Percentiles rank a stretch among this genome's conserved stretches.
phyloP scores from a whole-genome alignment of 2,113 vertebrate genomes.

The Numenius arquata region DNA sequence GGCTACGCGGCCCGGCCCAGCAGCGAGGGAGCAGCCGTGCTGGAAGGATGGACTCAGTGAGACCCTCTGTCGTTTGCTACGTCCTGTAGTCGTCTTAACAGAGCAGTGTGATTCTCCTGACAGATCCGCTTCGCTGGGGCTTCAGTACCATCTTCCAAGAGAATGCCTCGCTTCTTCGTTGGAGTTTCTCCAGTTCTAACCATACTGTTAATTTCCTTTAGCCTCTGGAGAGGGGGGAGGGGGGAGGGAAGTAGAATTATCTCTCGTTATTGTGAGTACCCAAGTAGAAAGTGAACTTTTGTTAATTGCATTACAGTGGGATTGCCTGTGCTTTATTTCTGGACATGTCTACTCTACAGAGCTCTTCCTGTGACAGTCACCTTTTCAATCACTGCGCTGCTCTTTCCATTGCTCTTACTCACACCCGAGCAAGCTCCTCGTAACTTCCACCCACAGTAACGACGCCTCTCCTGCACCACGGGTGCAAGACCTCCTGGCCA shows the following conservation, averaged over 20 bases:
- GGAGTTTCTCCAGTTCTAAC: conserved; percentile 91
- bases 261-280: neutral
- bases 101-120: conserved; percentile 86
- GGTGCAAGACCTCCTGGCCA: neutral
- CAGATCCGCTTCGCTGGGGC: conserved; percentile 90
- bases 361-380: no score
- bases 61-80: conserved; percentile 91
- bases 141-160: conserved; percentile 83
- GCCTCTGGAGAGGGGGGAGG: conserved; percentile 68
- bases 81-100: conserved; percentile 86
- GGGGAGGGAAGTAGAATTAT: neutral
- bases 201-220: conserved; percentile 96
- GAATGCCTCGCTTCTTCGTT: conserved; percentile 88
- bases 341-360: neutral
- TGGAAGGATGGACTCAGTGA: conserved; percentile 71
- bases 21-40: neutral
- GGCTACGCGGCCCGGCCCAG: neutral
- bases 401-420: neutral
- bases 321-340: neutral
- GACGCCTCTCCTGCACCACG: fast-evolving
- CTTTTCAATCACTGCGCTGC: fast-evolving
- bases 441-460: fast-evolving
- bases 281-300: neutral
- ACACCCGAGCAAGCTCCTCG: neutral
- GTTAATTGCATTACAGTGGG: no score